Base-by-base conservation (phyloP, 1,140 invertebrate genomes). In the Leptinotarsa texana region DNA sequence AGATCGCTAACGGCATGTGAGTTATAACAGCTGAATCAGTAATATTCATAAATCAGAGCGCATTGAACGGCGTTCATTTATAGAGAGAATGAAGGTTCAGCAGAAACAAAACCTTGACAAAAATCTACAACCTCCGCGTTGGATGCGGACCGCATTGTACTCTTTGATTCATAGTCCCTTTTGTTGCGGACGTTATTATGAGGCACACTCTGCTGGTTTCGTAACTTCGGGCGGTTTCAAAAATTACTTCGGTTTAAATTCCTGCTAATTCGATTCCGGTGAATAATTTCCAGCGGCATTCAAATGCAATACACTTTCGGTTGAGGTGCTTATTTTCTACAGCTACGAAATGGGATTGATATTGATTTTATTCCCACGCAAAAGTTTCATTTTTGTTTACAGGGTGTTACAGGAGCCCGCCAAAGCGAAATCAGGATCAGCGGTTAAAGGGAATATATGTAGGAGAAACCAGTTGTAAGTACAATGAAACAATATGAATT, bases 101-200 rank as follows among this genome's bases (percentile, higher is more conserved):
- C 51, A 57, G n/a, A 57, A 57, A 57, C 51, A 57, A 57, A 57
- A 57, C 51, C 51, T 57, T 57, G 51, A 57, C 4, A 57, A 57
- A 57, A 57, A 57, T 57, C 51, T 15, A 18, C 15, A 57, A 57
- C 51, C 51, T 57, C 17, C 51, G 51, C 17, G 51, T 18, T 57
- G 51, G n/a, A 57, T 57, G n/a, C 51, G 51, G n/a, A 18, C 51
- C 51, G 51, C 51, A 57, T 57, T 57, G 51, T 57, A 18, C 5
- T 15, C 51, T 57, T 57, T 57, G 51, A 57, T 57, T 57, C 51
- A 57, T 57, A 57, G 51, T 13, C 15, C n/a, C 51, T 57, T 57
- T 57, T 57, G 51, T 57, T 57, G 15, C 51, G 51, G 51, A 57
- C 51, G 51, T 57, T 57, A 57, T 57, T 57, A 57, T 57, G n/a